Evolutionary conservation across 2,113 vertebrate species (phyloP).

Genomic region (Leiothrix lutea): DNA sequence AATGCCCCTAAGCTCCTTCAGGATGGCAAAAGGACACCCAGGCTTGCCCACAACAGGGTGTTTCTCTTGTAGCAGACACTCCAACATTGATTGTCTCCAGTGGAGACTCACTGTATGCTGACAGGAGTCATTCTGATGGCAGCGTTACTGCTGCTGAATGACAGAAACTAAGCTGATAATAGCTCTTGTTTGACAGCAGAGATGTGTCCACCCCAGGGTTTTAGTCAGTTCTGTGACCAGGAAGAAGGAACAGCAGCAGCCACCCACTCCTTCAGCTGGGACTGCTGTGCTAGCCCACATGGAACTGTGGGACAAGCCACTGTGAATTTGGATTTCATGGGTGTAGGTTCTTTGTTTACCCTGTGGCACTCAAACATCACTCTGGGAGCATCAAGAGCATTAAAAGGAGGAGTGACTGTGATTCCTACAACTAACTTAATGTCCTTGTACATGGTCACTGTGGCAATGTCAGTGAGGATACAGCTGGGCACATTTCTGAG

Average conservation of each 20-base stretch:
- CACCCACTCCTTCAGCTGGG: background rate
- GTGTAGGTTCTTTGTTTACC: background rate
- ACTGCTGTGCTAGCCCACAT: fast-evolving
- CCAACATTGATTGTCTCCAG: background rate
- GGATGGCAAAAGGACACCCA: background rate
- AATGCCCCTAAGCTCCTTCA: background rate
- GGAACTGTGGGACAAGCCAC: background rate
- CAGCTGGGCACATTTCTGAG: background rate
- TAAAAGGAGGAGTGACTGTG: background rate
- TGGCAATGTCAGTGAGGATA: background rate
- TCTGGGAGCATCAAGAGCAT: background rate
- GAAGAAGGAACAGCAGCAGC: background rate
- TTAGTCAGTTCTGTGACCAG: background rate
- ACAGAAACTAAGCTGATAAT: background rate
- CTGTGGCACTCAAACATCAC: background rate
- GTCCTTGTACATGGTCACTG: background rate
- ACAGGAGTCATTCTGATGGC: background rate
- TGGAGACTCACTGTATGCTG: background rate
- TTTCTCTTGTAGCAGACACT: background rate
- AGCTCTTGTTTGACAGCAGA: background rate
- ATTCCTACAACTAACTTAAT: background rate
- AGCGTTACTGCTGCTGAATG: background rate
- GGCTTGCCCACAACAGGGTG: background rate
- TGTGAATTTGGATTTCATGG: background rate
- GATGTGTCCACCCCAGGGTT: background rate